phyloP scores from a whole-genome alignment of 2,888 invertebrate species.

The Heterodera filipjevi region DNA sequence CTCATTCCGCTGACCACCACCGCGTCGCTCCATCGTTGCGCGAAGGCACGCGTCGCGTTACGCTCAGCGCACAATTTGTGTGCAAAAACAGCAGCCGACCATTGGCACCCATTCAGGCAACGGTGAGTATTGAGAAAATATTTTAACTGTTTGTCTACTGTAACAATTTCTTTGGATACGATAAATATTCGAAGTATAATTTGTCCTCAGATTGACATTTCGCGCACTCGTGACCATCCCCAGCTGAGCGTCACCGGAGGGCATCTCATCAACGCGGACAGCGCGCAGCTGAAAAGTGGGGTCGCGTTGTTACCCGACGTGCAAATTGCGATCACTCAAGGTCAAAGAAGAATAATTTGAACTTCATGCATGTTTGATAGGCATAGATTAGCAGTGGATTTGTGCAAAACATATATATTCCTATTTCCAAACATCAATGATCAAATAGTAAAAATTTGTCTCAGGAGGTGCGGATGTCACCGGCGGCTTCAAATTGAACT shows the following conservation, averaged over 20 bases:
- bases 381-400: no score
- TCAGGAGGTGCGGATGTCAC: constrained; percentile 55
- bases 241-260: constrained; percentile 72
- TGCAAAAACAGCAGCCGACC: constrained; percentile 20
- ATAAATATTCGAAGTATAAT: no score
- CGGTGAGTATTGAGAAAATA: background rate
- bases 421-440: no score
- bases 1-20: background rate
- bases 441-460: no score
- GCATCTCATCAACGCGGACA: constrained; percentile 81
- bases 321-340: constrained; percentile 70
- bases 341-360: constrained; percentile 19
- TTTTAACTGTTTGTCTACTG: background rate
- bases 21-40: constrained; percentile 20
- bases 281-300: constrained; percentile 83
- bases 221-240: constrained; percentile 23
- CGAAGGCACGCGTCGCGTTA: background rate
- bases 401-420: no score
- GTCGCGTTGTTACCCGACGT: constrained; percentile 86
- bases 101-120: constrained; percentile 11
- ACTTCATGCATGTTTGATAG: no score
- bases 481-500: constrained; percentile 71
- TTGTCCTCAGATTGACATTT: constrained; percentile 18
- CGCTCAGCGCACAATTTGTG: constrained; percentile 11
- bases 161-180: no score